Percentiles rank a stretch among this genome's conserved stretches.
These are phyloP conservation scores for Chaetorhynchus papuensis DNA, from an alignment of 2,113 vertebrate species.

Conservation along the genomic window DNA sequence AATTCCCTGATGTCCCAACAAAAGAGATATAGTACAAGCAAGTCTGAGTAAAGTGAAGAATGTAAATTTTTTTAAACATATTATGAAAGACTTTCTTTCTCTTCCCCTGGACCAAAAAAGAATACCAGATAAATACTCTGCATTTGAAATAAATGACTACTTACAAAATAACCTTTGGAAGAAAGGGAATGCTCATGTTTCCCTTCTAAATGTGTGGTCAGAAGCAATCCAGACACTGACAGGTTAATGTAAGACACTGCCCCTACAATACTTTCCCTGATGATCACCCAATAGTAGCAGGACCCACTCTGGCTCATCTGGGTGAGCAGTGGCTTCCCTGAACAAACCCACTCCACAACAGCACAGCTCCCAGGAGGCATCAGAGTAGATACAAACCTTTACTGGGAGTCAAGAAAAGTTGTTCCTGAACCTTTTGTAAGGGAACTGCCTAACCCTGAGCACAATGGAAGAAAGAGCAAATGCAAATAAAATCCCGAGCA, in stretches of 20 bases:
- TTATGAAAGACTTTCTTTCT: background rate
- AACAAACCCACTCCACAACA: background rate
- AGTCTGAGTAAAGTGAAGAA: background rate
- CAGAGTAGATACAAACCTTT: background rate
- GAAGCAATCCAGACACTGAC: background rate
- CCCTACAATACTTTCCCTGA: fast-evolving
- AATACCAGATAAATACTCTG: background rate
- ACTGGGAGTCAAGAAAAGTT: background rate
- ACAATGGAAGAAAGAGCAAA: background rate
- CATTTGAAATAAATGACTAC: background rate
- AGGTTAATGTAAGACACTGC: background rate
- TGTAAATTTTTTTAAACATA: background rate
- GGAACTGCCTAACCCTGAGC: background rate
- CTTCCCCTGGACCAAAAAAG: background rate
- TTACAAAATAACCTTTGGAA: background rate
- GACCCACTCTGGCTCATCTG: background rate
- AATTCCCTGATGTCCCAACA: background rate
- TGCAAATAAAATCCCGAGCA: background rate
- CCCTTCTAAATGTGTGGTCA: background rate
- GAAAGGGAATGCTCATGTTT: background rate
- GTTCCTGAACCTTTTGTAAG: background rate
- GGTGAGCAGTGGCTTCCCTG: background rate
- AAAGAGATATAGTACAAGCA: background rate
- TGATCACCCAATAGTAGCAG: background rate
- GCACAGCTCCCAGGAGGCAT: background rate